These are phyloP conservation scores for Hycleus cichorii DNA, from an alignment of 1,140 invertebrate genomes.

Conservation along the genomic window DNA sequence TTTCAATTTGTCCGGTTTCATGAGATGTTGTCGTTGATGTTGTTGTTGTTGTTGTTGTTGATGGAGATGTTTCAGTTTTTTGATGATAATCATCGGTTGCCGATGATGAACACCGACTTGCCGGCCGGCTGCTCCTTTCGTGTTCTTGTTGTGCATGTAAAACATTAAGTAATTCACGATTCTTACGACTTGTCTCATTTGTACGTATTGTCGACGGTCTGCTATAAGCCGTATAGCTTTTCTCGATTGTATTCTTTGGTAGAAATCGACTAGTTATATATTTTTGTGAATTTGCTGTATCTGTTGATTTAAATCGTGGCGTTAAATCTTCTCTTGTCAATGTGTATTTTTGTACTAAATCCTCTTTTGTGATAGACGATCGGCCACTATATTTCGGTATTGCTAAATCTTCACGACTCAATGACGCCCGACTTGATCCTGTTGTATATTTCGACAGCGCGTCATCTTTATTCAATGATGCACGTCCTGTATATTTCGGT, in stretches of 20 bases:
- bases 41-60: neutral
- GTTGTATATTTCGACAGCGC: neutral
- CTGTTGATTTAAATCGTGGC: constrained; percentile 31
- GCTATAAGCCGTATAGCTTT: constrained; percentile 36
- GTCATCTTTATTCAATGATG: constrained; percentile 20
- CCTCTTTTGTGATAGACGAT: constrained; percentile 17
- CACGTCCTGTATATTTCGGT: constrained; percentile 32
- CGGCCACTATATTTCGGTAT: constrained; percentile 17
- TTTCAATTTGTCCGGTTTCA: constrained; percentile 33
- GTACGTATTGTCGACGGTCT: constrained; percentile 29
- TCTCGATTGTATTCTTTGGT: constrained; percentile 39
- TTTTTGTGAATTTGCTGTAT: constrained; percentile 27
- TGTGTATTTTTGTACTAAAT: constrained; percentile 7
- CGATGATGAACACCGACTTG: constrained; percentile 32
- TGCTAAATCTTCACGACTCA: constrained; percentile 5
- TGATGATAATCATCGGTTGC: constrained; percentile 22
- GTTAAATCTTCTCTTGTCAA: constrained; percentile 13
- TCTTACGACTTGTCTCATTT: constrained; percentile 36
- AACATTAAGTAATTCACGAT: constrained; percentile 34
- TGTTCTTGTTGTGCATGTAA: constrained; percentile 33
- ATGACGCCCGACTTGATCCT: neutral
- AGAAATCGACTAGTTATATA: constrained; percentile 39
- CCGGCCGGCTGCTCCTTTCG: constrained; percentile 23
- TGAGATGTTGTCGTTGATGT: neutral
- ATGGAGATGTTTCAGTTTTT: constrained; percentile 1